phyloP scores from a whole-genome alignment of 2,113 vertebrate species.

The Paracanthobrama guichenoti region DNA sequence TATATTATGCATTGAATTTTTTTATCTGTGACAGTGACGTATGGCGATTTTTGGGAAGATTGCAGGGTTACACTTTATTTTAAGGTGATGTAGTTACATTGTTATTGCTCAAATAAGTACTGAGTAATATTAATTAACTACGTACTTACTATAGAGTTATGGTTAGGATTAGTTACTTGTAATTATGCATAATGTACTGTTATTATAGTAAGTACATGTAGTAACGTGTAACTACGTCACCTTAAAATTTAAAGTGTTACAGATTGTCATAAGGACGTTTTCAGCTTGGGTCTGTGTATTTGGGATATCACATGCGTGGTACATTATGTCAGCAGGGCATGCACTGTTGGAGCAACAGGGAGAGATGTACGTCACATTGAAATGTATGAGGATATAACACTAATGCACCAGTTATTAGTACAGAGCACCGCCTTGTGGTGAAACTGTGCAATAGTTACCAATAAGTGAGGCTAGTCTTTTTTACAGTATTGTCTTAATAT shows the following conservation, averaged over 20 bases:
- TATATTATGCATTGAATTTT: background rate
- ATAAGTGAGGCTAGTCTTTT: background rate
- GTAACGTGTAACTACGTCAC: too few relatives aligned
- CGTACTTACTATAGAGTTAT: too few relatives aligned
- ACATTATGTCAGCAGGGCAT: background rate
- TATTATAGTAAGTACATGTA: too few relatives aligned
- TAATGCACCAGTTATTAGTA: constrained; percentile 47
- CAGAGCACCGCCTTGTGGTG: constrained; percentile 70
- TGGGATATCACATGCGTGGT: constrained; percentile 19
- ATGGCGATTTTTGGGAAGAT: background rate
- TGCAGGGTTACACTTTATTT: too few relatives aligned
- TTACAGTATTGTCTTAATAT: constrained; percentile 71
- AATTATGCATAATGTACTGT: too few relatives aligned
- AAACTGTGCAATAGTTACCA: constrained; percentile 42
- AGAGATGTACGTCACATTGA: background rate
- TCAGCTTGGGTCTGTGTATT: background rate
- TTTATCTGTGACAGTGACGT: background rate
- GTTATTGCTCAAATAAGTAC: too few relatives aligned
- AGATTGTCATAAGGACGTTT: background rate
- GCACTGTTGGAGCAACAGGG: background rate
- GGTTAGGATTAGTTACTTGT: too few relatives aligned
- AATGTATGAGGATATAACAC: background rate
- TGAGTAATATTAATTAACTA: too few relatives aligned
- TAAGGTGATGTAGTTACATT: too few relatives aligned
- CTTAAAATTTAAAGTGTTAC: too few relatives aligned